phyloP scores from a whole-genome alignment of 2,888 invertebrate species.

The Pristionchus japonicus region DNA sequence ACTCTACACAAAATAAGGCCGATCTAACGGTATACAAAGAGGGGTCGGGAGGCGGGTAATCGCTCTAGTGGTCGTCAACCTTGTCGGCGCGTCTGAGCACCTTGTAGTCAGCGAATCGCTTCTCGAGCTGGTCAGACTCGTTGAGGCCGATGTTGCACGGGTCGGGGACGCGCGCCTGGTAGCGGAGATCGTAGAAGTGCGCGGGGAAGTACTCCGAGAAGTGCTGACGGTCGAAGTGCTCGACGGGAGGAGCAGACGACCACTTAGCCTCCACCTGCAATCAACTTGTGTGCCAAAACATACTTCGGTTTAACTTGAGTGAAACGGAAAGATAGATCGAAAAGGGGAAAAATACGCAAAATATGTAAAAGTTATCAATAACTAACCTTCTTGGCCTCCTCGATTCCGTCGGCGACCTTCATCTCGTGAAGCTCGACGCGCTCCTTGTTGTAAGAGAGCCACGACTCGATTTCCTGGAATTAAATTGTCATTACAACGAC shows the following conservation, averaged over 20 bases:
- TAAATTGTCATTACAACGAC: background rate
- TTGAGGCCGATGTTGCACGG: conserved; percentile 71
- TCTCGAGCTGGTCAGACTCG: conserved; percentile 67
- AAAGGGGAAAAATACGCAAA: no score
- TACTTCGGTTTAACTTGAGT: no score
- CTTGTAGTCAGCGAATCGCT: conserved; percentile 73
- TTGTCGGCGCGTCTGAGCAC: conserved; percentile 72
- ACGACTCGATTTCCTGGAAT: conserved; percentile 70
- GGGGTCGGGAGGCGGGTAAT: background rate
- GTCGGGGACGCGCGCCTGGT: conserved; percentile 67
- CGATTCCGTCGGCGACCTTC: conserved; percentile 71
- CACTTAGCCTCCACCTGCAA: conserved; percentile 72
- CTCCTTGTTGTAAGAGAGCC: conserved; percentile 71
- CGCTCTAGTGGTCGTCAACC: conserved; percentile 70
- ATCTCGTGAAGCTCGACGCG: conserved; percentile 68
- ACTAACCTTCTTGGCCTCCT: conserved; percentile 71
- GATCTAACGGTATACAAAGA: background rate
- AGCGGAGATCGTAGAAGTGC: conserved; percentile 72
- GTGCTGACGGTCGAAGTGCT: conserved; percentile 72
- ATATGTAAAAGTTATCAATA: background rate
- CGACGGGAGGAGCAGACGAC: conserved; percentile 74
- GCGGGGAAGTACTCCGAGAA: conserved; percentile 70
- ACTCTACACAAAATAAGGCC: conserved; percentile 14
- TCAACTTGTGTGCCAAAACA: no score
- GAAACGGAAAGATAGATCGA: no score